Conservation (phyloP, 2,113 vertebrate species). For the Patagioenas fasciata region DNA sequence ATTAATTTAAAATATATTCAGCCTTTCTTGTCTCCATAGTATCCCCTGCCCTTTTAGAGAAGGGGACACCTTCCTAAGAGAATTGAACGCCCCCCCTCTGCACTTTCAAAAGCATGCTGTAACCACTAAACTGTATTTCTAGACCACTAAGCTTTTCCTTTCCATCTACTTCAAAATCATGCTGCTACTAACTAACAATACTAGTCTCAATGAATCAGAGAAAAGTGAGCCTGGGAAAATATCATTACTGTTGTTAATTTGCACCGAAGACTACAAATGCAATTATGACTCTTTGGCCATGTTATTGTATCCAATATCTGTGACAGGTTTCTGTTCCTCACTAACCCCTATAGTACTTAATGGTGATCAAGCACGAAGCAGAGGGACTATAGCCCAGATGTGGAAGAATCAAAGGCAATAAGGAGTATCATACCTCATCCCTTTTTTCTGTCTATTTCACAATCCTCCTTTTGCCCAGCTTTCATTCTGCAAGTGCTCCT, state of each 20-base stretch:
- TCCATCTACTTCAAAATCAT: background rate
- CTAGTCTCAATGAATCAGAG: background rate
- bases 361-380: background rate
- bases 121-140: background rate
- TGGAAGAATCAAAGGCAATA: background rate
- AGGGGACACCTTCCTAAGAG: background rate
- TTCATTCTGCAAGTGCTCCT: background rate
- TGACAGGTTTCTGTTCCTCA: background rate
- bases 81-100: background rate
- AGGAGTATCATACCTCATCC: background rate
- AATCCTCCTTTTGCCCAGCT: background rate
- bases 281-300: background rate
- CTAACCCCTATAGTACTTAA: background rate
- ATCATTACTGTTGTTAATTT: background rate
- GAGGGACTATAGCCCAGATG: background rate
- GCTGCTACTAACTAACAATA: background rate
- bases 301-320: background rate
- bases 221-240: background rate
- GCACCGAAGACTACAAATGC: background rate
- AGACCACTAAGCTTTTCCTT: background rate
- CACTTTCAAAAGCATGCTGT: background rate
- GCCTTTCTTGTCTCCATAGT: background rate
- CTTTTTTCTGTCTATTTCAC: background rate
- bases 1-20: background rate
- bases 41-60: background rate